Evolutionary conservation across 1,140 invertebrate species (phyloP).

Genomic region (Acarapis woodi): DNA sequence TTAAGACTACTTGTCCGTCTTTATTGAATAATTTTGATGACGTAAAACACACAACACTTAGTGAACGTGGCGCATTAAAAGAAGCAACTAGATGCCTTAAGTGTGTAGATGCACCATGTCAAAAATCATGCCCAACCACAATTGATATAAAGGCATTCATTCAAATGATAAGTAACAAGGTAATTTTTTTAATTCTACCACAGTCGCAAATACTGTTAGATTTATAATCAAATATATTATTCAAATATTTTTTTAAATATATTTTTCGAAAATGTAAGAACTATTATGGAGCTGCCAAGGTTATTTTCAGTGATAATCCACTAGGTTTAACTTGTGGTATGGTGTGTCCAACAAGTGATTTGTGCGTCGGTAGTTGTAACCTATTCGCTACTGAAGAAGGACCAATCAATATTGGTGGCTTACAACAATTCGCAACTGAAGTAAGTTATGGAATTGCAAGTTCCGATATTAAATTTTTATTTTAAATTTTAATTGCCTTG

Average conservation of each 20-base stretch:
- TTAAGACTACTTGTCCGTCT: constrained; percentile 29
- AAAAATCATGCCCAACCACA: constrained; percentile 92
- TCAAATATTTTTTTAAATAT: constrained; percentile 1
- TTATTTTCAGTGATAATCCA: constrained; percentile 88
- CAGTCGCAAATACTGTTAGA: background rate
- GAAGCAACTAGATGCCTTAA: constrained; percentile 79
- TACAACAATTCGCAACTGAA: constrained; percentile 91
- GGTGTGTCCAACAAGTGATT: constrained; percentile 93
- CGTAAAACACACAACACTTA: constrained; percentile 84
- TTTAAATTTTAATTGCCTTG: no score
- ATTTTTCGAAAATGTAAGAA: constrained; percentile 28
- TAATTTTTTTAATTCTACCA: constrained; percentile 16
- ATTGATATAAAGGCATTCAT: constrained; percentile 91
- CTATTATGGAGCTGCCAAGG: constrained; percentile 89
- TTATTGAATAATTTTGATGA: constrained; percentile 76
- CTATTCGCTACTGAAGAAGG: constrained; percentile 79
- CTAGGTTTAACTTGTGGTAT: constrained; percentile 87
- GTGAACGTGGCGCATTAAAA: constrained; percentile 62
- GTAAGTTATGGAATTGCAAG: constrained; percentile 24
- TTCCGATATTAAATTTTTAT: no score
- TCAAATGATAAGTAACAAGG: constrained; percentile 77
- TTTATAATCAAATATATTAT: background rate
- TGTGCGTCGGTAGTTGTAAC: constrained; percentile 93
- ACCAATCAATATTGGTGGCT: constrained; percentile 86
- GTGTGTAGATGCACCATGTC: constrained; percentile 90